Conservation (phyloP, 2,888 invertebrate species). For the Poecilus cupreus region DNA sequence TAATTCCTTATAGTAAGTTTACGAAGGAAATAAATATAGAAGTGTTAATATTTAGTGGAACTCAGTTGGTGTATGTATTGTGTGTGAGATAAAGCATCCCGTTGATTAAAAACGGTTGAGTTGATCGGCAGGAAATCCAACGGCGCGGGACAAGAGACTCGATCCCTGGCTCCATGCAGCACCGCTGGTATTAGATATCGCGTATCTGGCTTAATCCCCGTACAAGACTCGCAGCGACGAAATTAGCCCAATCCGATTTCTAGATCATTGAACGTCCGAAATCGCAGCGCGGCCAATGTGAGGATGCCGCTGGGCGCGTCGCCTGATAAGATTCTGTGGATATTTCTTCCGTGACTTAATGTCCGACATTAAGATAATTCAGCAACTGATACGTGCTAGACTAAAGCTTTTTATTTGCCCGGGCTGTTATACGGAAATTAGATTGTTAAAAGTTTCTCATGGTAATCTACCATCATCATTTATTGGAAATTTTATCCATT, state of each 20-base stretch:
- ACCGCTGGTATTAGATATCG: conserved; percentile 36
- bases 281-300: not conserved
- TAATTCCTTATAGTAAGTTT: no score
- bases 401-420: no score
- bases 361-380: conserved; percentile 31
- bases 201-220: conserved; percentile 51
- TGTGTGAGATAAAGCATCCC: conserved; percentile 49
- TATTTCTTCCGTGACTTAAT: conserved; percentile 41
- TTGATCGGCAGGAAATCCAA: not conserved
- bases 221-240: conserved; percentile 39
- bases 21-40: no score
- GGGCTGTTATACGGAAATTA: no score
- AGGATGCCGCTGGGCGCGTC: conserved; percentile 20
- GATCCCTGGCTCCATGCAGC: not conserved
- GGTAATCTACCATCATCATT: no score
- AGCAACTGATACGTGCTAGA: not conserved
- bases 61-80: no score
- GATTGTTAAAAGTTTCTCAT: no score
- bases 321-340: conserved; percentile 29
- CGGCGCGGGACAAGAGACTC: not conserved
- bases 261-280: conserved; percentile 53
- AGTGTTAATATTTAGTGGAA: no score
- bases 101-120: conserved; percentile 44
- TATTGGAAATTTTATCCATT: no score
- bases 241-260: conserved; percentile 58